A percentile compares a stretch with the other conserved stretches of the same genome.
Evolutionary conservation across 2,113 vertebrate genomes (phyloP).

Genomic region (Pavo muticus): DNA sequence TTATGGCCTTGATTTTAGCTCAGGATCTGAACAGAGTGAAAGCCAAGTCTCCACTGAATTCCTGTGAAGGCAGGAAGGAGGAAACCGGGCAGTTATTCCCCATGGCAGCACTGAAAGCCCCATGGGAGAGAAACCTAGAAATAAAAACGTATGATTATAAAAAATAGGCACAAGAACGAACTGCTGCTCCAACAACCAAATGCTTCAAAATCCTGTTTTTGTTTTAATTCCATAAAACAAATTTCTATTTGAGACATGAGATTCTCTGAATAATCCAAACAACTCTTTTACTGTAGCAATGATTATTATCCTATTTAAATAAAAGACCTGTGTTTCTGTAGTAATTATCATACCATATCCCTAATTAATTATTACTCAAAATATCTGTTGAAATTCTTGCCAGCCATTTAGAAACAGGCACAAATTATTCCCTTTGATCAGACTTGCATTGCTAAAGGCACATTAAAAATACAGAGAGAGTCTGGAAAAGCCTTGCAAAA

Average conservation of each 20-base stretch:
- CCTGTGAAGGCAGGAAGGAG: background rate
- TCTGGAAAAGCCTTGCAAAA: conserved; percentile 63
- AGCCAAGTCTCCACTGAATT: background rate
- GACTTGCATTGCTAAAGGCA: conserved; percentile 72
- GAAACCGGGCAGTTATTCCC: background rate
- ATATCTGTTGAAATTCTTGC: conserved; percentile 75
- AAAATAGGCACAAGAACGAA: background rate
- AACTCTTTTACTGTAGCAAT: conserved; percentile 64
- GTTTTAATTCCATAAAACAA: conserved; percentile 43
- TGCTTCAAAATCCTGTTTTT: conserved; percentile 20
- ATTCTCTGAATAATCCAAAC: conserved; percentile 64
- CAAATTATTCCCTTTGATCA: conserved; percentile 75
- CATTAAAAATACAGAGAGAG: conserved; percentile 66
- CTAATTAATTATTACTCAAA: conserved; percentile 77
- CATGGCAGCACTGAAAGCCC: background rate
- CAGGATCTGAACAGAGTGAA: background rate
- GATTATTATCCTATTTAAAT: conserved; percentile 73
- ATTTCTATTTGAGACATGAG: conserved; percentile 61
- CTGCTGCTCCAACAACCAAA: background rate
- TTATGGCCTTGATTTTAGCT: background rate
- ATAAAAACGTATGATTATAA: background rate
- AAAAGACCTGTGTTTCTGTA: conserved; percentile 71
- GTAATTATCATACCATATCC: conserved; percentile 69
- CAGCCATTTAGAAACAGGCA: conserved; percentile 69
- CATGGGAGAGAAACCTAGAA: background rate